A percentile compares a stretch with the other conserved stretches of the same genome.
Conservation (phyloP, 2,888 invertebrate genomes). For the Sisyra nigra region DNA sequence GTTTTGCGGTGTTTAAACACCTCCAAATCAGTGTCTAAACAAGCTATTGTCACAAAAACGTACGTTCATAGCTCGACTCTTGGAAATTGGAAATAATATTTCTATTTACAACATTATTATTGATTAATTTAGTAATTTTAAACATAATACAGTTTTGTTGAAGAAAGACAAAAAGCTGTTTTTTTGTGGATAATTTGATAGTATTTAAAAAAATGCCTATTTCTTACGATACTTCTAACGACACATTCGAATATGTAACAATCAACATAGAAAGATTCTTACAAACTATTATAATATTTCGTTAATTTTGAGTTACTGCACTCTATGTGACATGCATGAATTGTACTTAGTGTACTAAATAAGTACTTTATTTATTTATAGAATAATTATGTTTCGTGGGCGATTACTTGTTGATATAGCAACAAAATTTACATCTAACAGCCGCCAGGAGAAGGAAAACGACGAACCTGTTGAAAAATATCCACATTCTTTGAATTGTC, state of each 20-base stretch:
- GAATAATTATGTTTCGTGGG: constrained; percentile 9
- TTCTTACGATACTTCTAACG: not conserved
- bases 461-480: not conserved
- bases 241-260: not conserved
- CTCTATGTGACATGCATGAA: constrained; percentile 1
- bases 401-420: constrained; percentile 10
- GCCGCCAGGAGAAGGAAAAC: constrained; percentile 7
- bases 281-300: not conserved
- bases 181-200: not conserved
- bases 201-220: not conserved
- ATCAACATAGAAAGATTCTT: not conserved
- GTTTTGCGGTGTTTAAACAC: no score
- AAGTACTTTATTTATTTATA: constrained; percentile 10
- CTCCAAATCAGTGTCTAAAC: no score
- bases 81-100: not conserved
- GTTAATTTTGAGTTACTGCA: not conserved
- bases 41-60: no score
- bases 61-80: no score
- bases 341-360: constrained; percentile 2
- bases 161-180: not conserved
- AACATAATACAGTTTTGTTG: not conserved
- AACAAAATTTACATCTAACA: constrained; percentile 9
- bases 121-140: not conserved
- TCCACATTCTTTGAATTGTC: no score
- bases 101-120: not conserved